A percentile compares a stretch with the other conserved stretches of the same genome.
Evolutionary conservation across 2,888 invertebrate species (phyloP).

Genomic region (Drosophila ezoana): DNA sequence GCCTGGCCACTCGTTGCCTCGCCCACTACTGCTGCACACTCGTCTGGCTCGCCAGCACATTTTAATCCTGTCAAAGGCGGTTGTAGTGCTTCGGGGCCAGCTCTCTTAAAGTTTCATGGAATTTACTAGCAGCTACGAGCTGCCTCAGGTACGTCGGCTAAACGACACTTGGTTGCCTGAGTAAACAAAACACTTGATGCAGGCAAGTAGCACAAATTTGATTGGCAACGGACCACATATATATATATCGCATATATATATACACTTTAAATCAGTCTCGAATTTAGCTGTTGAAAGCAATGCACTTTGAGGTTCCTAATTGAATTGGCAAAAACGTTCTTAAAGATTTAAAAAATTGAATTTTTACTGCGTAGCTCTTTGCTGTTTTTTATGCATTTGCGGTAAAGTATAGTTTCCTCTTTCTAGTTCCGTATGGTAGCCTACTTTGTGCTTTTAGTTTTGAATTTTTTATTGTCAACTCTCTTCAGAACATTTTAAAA

Average conservation of each 20-base stretch:
- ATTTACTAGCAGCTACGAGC: conserved; percentile 40
- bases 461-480: conserved; percentile 39
- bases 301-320: conserved; percentile 27
- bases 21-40: conserved; percentile 4
- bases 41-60: conserved; percentile 25
- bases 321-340: conserved; percentile 10
- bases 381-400: conserved; percentile 3
- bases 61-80: conserved; percentile 70
- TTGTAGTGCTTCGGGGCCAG: conserved; percentile 65
- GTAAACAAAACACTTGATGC: conserved; percentile 53
- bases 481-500: conserved; percentile 21
- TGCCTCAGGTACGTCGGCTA: conserved; percentile 48
- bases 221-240: conserved; percentile 37
- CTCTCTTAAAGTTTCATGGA: conserved; percentile 74
- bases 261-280: conserved; percentile 18
- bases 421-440: no score
- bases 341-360: not conserved
- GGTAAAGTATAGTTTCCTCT: conserved; percentile 1
- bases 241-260: not conserved
- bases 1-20: conserved; percentile 32
- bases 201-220: conserved; percentile 51
- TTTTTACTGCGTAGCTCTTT: not conserved
- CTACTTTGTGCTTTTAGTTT: conserved; percentile 19
- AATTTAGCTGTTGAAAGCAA: conserved; percentile 20
- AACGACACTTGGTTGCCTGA: conserved; percentile 66